These are phyloP conservation scores for Platyrinchus mystaceus DNA, from an alignment of 2,797 vertebrate species.

Conservation along the genomic window DNA sequence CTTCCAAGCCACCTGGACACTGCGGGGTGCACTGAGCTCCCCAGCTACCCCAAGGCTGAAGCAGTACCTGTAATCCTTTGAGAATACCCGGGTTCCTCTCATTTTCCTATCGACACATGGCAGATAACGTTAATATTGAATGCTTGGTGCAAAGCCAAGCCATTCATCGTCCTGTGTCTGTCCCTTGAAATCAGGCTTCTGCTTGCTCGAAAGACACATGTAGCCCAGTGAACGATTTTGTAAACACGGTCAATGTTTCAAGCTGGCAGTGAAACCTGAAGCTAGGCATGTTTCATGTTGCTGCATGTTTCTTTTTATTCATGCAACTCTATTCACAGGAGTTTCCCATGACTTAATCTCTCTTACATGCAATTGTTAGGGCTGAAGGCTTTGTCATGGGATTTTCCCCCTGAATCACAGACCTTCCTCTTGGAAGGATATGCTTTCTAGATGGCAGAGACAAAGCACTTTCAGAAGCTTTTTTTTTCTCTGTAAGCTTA, in stretches of 20 bases:
- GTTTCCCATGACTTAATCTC: constrained; percentile 58
- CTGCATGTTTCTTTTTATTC: constrained; percentile 56
- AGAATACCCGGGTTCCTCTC: neutral
- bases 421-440: constrained; percentile 20
- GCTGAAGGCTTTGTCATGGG: constrained; percentile 53
- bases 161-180: too few species aligned
- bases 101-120: rapidly evolving
- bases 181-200: neutral
- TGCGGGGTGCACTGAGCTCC: rapidly evolving
- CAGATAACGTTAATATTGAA: neutral
- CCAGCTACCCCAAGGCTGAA: rapidly evolving
- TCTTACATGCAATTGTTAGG: constrained; percentile 26
- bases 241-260: neutral
- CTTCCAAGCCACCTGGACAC: rapidly evolving
- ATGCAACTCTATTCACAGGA: neutral
- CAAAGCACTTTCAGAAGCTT: neutral
- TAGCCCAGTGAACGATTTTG: neutral
- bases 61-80: neutral
- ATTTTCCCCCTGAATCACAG: constrained; percentile 52
- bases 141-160: neutral
- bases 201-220: neutral
- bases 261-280: neutral
- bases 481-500: neutral
- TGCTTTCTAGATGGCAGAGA: neutral
- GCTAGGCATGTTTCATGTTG: constrained; percentile 43